Conservation (phyloP, 1,140 invertebrate genomes). For the Cyclargus thomasi region DNA sequence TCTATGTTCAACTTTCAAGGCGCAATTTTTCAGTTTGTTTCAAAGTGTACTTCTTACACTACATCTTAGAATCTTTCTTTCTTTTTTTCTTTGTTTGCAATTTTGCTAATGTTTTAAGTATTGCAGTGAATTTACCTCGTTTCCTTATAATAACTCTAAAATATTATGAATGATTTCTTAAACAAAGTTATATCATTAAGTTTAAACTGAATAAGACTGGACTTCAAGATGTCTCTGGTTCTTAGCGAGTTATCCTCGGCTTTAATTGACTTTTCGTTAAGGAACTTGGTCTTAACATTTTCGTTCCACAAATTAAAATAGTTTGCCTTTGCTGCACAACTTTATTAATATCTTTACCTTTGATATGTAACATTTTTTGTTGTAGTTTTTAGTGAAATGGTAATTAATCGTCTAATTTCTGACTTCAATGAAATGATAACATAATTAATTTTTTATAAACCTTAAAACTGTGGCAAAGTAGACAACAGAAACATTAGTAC, state of each 20-base stretch:
- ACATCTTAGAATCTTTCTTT: no score
- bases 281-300: slow-evolving; percentile 4
- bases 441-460: no score
- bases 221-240: background rate
- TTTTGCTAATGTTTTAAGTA: no score
- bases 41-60: background rate
- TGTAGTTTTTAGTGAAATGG: no score
- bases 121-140: background rate
- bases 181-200: background rate
- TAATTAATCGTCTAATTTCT: no score
- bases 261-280: slow-evolving; percentile 13
- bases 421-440: no score
- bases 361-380: background rate
- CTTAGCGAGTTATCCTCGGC: background rate
- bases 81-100: no score
- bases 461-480: no score
- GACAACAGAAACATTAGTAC: no score
- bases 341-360: background rate
- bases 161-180: no score
- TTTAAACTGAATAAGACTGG: background rate
- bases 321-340: background rate
- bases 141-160: no score
- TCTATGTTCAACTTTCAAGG: background rate
- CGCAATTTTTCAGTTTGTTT: background rate
- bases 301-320: slow-evolving; percentile 9